A percentile compares a stretch with the other conserved stretches of the same genome.
These are phyloP conservation scores for Littorina saxatilis DNA, from an alignment of 1,140 invertebrate species.

Conservation along the genomic window DNA sequence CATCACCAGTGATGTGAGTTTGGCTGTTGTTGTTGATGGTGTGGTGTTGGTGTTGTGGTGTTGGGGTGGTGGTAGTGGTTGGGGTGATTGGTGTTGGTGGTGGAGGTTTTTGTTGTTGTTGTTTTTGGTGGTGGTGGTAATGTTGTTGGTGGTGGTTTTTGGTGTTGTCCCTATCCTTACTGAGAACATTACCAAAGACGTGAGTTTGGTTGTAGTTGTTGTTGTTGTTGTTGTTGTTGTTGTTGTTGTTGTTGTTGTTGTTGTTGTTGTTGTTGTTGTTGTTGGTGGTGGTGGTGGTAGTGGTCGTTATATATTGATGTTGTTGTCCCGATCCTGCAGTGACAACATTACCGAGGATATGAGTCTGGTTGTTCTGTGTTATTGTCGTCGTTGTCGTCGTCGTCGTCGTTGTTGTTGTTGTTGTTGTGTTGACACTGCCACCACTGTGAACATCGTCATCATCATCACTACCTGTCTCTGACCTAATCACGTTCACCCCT, in stretches of 20 bases:
- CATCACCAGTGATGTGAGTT: slow-evolving; percentile 38
- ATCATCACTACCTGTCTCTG: too few species aligned
- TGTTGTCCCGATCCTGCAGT: not conserved
- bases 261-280: not conserved
- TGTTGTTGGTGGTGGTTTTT: not conserved
- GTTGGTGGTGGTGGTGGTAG: not conserved
- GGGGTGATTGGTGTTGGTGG: too few species aligned
- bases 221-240: not conserved
- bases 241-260: too few species aligned
- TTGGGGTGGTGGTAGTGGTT: not conserved
- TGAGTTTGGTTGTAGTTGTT: slow-evolving; percentile 21
- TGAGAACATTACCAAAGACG: slow-evolving; percentile 35
- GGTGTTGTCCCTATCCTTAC: slow-evolving; percentile 19
- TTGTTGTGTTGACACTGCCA: too few species aligned
- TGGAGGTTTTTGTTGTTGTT: not conserved
- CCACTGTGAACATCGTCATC: too few species aligned
- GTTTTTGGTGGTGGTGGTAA: not conserved
- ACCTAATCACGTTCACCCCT: too few species aligned
- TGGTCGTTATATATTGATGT: too few species aligned
- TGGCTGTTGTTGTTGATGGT: not conserved
- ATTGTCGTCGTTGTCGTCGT: too few species aligned
- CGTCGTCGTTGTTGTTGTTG: too few species aligned
- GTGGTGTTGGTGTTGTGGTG: not conserved
- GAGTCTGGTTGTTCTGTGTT: not conserved
- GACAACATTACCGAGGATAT: not conserved